Base-by-base conservation (phyloP, 1,140 invertebrate species). In the Drosophila santomea region DNA sequence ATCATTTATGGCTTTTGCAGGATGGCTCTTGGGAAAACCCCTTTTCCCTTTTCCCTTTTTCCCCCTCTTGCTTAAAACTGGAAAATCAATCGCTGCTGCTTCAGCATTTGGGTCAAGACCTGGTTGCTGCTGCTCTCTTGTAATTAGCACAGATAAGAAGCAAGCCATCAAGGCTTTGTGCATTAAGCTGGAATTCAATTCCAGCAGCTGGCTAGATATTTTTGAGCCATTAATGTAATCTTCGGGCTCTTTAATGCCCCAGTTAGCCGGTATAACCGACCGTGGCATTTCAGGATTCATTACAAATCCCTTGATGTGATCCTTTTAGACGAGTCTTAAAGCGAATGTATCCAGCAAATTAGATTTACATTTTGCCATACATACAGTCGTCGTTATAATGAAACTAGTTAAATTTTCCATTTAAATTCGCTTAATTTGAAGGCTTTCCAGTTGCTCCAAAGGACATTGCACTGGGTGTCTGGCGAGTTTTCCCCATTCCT, bases 61-160 rank as follows among this genome's bases (percentile, higher is more conserved):
- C 8, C n/a, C 7, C n/a, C 2, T 10, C 17, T 8, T 0, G 8
- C 28, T 12, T 35, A 32, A 35, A 51, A 17, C 54, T 41, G 15
- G 10, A 69, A 72, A 83, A 84, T 84, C 77, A 84, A 84, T 85
- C 58, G 69, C 60, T 52, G 52, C 44, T 56, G 51, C 58, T 63
- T 50, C 75, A 82, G 52, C 73, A 57, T 58, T 72, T 62, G 52
- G 69, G 80, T 83, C 74, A 83, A 79, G 56, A 55, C 47, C 47
- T 58, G 78, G 56, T 17, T 55, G 54, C 76, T 55, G 55, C 76
- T 67, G 60, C 57, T 39, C 58, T 48, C 39, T 63, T 54, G 69
- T 77, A 84, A 84, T 85, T 84, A 85, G 55, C 80, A 44, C 47
- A 66, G 69, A 62, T 79, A 74, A 78, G 32, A 69, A 47, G 15